These are phyloP conservation scores for Leptopilina drosophilae DNA, from an alignment of 2,888 invertebrate species.

Conservation along the genomic window DNA sequence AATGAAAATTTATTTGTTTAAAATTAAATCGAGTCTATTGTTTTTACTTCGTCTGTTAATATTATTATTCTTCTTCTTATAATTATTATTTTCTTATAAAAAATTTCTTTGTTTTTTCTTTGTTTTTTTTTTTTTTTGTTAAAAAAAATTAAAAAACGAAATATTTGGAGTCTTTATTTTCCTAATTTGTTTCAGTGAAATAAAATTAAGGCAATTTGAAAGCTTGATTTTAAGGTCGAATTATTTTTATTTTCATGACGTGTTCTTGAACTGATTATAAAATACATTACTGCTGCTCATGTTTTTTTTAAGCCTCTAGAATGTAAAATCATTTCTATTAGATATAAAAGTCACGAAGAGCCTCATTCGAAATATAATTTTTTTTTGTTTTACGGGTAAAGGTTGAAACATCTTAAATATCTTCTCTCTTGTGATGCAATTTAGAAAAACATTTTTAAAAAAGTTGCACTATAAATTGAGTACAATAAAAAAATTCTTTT, in stretches of 20 bases:
- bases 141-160: too few relatives aligned
- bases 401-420: background rate
- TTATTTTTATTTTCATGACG: conserved; percentile 8
- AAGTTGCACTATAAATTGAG: too few relatives aligned
- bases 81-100: too few relatives aligned
- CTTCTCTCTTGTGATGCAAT: background rate
- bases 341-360: conserved; percentile 25
- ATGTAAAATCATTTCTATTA: conserved; percentile 23
- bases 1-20: background rate
- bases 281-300: background rate
- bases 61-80: background rate
- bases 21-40: background rate
- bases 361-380: background rate
- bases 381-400: background rate
- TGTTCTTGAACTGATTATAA: conserved; percentile 5
- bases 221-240: background rate
- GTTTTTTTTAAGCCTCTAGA: conserved; percentile 9
- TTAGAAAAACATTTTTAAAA: too few relatives aligned
- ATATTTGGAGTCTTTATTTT: too few relatives aligned
- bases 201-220: background rate
- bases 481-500: too few relatives aligned
- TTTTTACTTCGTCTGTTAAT: background rate
- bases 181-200: background rate
- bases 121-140: too few relatives aligned
- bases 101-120: too few relatives aligned